These are phyloP conservation scores for Mionectes macconnelli DNA, from an alignment of 2,113 vertebrate genomes.

Conservation along the genomic window DNA sequence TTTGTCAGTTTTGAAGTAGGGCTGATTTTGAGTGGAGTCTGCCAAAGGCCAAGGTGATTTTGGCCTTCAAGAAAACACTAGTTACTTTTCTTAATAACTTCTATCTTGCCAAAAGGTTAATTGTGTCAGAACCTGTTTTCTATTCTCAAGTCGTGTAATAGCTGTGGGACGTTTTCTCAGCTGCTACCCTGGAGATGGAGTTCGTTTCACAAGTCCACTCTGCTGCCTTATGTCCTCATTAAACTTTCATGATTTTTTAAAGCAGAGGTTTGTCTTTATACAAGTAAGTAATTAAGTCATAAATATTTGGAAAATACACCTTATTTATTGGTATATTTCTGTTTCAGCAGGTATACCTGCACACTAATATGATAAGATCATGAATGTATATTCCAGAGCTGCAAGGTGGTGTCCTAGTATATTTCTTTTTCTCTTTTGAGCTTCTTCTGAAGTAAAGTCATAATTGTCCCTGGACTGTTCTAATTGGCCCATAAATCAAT, in stretches of 20 bases:
- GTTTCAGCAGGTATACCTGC: not conserved
- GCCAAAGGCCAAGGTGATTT: not conserved
- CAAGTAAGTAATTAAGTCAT: not conserved
- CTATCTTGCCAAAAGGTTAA: not conserved
- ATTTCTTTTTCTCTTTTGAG: not conserved
- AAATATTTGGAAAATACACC: slow-evolving; percentile 7
- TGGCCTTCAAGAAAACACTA: not conserved
- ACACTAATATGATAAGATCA: not conserved
- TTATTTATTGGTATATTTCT: not conserved
- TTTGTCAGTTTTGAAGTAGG: not conserved
- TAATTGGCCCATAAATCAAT: not conserved
- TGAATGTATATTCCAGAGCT: not conserved
- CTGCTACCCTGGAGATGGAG: not conserved
- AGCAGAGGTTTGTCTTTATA: not conserved
- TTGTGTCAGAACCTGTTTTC: not conserved
- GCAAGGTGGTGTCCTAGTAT: not conserved
- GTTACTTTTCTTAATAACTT: not conserved
- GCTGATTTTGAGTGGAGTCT: not conserved
- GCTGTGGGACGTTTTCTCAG: not conserved
- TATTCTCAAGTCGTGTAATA: not conserved
- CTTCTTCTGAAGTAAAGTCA: not conserved
- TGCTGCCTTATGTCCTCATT: not conserved
- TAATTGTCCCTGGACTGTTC: not conserved
- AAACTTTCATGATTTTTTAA: slow-evolving; percentile 5
- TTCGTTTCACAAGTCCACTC: not conserved